Evolutionary conservation across 2,888 invertebrate genomes (phyloP).

Genomic region (Salticus scenicus): DNA sequence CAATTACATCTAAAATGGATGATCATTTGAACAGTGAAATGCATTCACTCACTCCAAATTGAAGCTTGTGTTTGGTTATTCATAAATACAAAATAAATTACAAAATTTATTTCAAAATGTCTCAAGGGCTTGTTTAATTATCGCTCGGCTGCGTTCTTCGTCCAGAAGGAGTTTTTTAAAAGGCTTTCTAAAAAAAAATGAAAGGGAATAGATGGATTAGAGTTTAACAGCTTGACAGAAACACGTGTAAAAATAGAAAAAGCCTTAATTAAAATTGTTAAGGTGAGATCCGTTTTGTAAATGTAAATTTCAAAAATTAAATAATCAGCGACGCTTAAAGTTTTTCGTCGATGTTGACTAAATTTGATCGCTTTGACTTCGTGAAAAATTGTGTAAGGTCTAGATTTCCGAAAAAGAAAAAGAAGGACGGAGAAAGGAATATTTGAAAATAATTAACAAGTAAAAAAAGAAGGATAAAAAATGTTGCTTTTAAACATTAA

Average conservation of each 20-base stretch:
- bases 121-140: too few relatives aligned
- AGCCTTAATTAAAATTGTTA: constrained; percentile 21
- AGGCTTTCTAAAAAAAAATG: too few relatives aligned
- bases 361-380: neutral
- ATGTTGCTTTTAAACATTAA: neutral
- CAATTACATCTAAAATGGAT: too few relatives aligned
- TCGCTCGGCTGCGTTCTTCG: too few relatives aligned
- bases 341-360: neutral
- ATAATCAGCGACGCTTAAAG: neutral
- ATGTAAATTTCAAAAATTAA: constrained; percentile 29
- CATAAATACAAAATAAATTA: too few relatives aligned
- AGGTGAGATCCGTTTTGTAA: constrained; percentile 22
- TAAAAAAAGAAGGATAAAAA: neutral
- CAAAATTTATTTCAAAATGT: too few relatives aligned
- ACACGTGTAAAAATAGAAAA: neutral
- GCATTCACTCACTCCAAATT: too few relatives aligned
- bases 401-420: neutral
- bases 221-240: constrained; percentile 25
- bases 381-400: neutral
- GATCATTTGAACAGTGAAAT: too few relatives aligned
- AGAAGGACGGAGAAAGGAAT: neutral
- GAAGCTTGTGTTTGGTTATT: too few relatives aligned
- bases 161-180: too few relatives aligned
- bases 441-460: neutral
- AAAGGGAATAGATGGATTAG: constrained; percentile 8